Percentiles rank a stretch among this genome's conserved stretches.
Conservation (phyloP, 2,888 invertebrate species). For the Luperina nickerlii region DNA sequence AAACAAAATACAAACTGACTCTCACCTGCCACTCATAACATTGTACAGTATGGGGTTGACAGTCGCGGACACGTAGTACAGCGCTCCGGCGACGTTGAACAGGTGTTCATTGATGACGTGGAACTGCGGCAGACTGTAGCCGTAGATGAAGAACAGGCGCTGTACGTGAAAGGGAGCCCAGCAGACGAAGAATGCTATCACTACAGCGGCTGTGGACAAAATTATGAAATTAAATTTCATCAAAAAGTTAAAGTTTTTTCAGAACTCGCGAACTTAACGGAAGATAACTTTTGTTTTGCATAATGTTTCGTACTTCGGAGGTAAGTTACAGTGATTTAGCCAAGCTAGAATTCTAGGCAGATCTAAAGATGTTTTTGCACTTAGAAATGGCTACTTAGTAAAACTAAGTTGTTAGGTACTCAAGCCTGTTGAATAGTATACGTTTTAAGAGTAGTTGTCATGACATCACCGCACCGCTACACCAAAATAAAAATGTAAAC, state of each 20-base stretch:
- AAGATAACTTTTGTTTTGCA: conserved; percentile 6
- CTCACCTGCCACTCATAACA: conserved; percentile 92
- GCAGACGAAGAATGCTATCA: conserved; percentile 97
- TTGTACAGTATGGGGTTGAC: conserved; percentile 97
- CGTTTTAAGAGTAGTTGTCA: background rate
- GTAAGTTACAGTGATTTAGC: background rate
- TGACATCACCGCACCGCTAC: background rate
- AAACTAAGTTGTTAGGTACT: background rate
- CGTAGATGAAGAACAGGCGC: conserved; percentile 95
- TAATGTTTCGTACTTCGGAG: background rate
- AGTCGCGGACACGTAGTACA: conserved; percentile 96
- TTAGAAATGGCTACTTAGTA: background rate
- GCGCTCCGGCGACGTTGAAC: conserved; percentile 95
- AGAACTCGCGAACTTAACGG: background rate
- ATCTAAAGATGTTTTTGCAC: background rate
- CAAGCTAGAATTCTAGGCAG: background rate
- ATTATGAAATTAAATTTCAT: background rate
- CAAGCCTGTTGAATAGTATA: background rate
- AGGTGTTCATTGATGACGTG: conserved; percentile 93
- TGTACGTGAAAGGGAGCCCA: conserved; percentile 99
- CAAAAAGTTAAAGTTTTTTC: background rate
- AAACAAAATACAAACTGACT: background rate
- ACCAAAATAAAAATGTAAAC: background rate
- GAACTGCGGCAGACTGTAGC: conserved; percentile 90
- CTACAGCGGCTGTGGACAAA: conserved; percentile 95